Evolutionary conservation across 2,113 vertebrate species (phyloP), one percentile per base, ranked within the genome.

Genomic region (Ariopsis seemanni): DNA sequence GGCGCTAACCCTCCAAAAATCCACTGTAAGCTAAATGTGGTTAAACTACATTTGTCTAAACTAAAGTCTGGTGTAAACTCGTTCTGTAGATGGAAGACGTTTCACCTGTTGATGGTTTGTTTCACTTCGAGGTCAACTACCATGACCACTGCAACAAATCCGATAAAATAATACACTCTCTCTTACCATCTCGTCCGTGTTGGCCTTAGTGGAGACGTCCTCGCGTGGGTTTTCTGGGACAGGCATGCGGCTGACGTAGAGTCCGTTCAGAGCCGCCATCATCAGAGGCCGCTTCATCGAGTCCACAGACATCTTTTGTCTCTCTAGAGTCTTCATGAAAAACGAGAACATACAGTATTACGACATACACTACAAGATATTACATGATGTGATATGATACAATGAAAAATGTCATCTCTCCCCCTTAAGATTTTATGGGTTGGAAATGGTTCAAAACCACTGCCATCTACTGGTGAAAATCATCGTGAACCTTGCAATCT

Each of bases 291-390:
- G 98, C 85, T 98, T 99, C 95, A 97, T 95, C 15, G 96, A 97
- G 95, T 99, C 98, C 94, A 97, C 97, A 22, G 96, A 97, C 97
- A 97, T 97, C 96, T 98, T 98, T 95, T 99, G 97, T 92, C 97
- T 97, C 92, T 99, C 98, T 94, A 99, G 95, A 92, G 97, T 98
- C 97, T 99, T 96, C 85, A 95, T 94, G 92, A 97, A 95, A 97
- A 96, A 98, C 94, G 94, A 96, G 93, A 96, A 57, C 0, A 67
- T 67, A 4, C 11, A 0, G 5, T 6, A 5, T 6, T 69, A 60
- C 17, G 15, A 58, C 17, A 60, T 60, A 18, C 6, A 53, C 8
- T 22, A 62, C 58, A 62, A 62, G n/a, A 65, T 27, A 12, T 11
- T 27, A n/a, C 25, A 67, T 10, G 2, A 8, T 62, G 22, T 0